Conservation (phyloP, 2,113 vertebrate species). For the Crotalus viridis region DNA sequence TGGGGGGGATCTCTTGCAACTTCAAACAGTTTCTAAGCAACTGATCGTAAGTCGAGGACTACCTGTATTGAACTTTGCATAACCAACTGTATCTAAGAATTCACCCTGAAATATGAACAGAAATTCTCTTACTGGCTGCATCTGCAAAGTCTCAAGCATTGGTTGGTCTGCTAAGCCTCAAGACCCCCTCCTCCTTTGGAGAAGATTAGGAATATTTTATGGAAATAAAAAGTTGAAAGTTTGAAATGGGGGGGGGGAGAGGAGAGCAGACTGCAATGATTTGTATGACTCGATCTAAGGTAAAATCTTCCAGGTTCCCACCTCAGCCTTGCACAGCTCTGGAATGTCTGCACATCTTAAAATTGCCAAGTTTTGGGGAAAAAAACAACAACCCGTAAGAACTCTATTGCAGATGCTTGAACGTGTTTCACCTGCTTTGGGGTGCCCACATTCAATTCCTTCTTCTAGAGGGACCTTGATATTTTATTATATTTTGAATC, state of each 20-base stretch:
- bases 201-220: not conserved
- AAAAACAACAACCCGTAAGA: not conserved
- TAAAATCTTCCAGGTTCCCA: not conserved
- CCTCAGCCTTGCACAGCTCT: not conserved
- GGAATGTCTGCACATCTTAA: not conserved
- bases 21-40: not conserved
- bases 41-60: not conserved
- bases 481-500: not conserved
- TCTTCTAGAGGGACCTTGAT: not conserved
- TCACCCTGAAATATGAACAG: not conserved
- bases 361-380: not conserved
- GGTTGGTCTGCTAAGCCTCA: too few relatives aligned
- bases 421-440: not conserved
- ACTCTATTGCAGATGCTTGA: not conserved
- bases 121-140: not conserved
- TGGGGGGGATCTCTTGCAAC: not conserved
- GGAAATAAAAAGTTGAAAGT: not conserved
- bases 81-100: not conserved
- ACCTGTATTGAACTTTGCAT: not conserved
- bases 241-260: not conserved
- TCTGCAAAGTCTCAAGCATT: not conserved
- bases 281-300: not conserved
- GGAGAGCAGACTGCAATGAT: not conserved
- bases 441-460: not conserved
- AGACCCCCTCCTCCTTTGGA: not conserved